phyloP scores from a whole-genome alignment of 2,797 vertebrate genomes.

The Apogon talboti region DNA sequence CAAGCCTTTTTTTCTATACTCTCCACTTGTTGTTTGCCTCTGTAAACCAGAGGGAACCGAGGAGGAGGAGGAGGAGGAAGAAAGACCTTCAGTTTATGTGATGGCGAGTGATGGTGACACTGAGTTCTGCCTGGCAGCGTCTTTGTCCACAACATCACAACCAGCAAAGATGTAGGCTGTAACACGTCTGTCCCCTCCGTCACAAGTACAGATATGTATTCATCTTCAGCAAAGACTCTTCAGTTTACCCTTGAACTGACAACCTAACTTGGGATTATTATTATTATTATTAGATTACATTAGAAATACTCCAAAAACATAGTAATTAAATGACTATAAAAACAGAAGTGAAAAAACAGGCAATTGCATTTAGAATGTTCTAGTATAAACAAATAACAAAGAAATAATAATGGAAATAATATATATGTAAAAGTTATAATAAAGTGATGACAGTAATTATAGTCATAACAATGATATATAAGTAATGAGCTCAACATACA shows the following conservation, averaged over 20 bases:
- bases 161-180: slow-evolving; percentile 50
- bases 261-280: not conserved
- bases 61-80: slow-evolving; percentile 14
- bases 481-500: too few relatives aligned
- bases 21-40: slow-evolving; percentile 40
- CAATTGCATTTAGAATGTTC: too few relatives aligned
- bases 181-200: slow-evolving; percentile 33
- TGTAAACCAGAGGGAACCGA: slow-evolving; percentile 14
- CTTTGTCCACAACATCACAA: slow-evolving; percentile 60
- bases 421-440: too few relatives aligned
- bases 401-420: too few relatives aligned
- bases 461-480: too few relatives aligned
- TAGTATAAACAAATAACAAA: too few relatives aligned
- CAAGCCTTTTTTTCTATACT: slow-evolving; percentile 23
- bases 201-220: slow-evolving; percentile 8
- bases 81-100: slow-evolving; percentile 43
- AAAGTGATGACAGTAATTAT: too few relatives aligned
- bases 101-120: slow-evolving; percentile 80
- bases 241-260: not conserved
- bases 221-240: not conserved
- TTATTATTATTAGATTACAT: not conserved
- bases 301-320: too few relatives aligned
- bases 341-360: too few relatives aligned
- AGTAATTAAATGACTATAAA: too few relatives aligned
- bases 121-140: slow-evolving; percentile 72